These are phyloP conservation scores for Drosophila koepferae DNA, from an alignment of 2,888 invertebrate species.

Conservation along the genomic window DNA sequence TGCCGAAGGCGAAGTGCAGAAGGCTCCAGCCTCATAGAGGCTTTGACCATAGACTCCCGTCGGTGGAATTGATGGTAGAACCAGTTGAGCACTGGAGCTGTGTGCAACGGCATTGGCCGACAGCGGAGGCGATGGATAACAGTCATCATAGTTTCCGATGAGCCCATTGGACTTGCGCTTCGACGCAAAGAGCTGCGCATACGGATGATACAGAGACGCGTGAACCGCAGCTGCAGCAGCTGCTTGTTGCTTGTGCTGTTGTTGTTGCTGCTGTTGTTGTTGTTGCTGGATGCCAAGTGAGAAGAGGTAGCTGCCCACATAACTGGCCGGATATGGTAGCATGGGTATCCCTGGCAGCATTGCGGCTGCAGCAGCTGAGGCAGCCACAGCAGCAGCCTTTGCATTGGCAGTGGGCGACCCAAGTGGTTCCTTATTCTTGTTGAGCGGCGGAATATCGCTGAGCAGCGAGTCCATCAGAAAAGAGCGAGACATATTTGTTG, in stretches of 20 bases:
- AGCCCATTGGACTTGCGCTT: constrained; percentile 73
- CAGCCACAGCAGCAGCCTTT: constrained; percentile 83
- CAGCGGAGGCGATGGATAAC: constrained; percentile 68
- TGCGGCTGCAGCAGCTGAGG: constrained; percentile 84
- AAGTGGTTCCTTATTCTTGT: constrained; percentile 75
- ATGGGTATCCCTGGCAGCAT: constrained; percentile 84
- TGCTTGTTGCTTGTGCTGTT: constrained; percentile 84
- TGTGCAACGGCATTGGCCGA: constrained; percentile 57
- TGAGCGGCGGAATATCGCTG: constrained; percentile 87
- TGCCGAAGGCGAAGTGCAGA: constrained; percentile 84
- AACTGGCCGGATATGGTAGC: constrained; percentile 88
- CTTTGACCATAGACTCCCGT: constrained; percentile 42
- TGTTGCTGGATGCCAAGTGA: constrained; percentile 88
- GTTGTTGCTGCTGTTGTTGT: constrained; percentile 84
- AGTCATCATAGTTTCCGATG: constrained; percentile 59
- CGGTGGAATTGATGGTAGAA: constrained; percentile 32
- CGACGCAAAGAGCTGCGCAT: constrained; percentile 69
- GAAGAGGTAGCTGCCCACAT: constrained; percentile 88
- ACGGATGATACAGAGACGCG: constrained; percentile 76
- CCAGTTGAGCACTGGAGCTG: constrained; percentile 31
- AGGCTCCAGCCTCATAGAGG: constrained; percentile 66
- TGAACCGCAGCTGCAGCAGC: constrained; percentile 61
- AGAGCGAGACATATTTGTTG: constrained; percentile 90
- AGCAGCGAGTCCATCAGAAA: constrained; percentile 93
- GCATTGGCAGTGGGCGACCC: constrained; percentile 65